phyloP scores from a whole-genome alignment of 2,113 vertebrate species.

The Jaculus jaculus region DNA sequence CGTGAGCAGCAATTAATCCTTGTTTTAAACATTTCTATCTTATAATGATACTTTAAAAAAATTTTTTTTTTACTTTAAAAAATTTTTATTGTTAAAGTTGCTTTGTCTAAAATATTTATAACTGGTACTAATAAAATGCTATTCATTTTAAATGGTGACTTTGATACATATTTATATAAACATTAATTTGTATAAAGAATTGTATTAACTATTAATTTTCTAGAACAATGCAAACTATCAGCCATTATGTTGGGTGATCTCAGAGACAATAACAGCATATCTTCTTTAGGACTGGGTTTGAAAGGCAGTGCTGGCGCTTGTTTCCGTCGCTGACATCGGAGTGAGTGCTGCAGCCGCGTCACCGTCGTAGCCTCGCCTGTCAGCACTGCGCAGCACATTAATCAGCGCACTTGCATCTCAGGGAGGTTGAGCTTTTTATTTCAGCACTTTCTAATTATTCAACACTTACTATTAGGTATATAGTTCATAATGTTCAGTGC shows the following conservation, averaged over 20 bases:
- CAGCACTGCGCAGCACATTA: constrained; percentile 87
- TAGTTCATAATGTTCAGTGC: too few species aligned
- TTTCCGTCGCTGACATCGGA: constrained; percentile 79
- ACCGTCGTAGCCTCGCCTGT: constrained; percentile 86
- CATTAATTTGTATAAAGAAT: not conserved
- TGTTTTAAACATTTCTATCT: not conserved
- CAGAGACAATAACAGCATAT: constrained; percentile 50
- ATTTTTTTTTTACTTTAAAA: too few species aligned
- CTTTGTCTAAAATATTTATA: constrained; percentile 24
- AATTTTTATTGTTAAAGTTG: not conserved
- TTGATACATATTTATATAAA: not conserved
- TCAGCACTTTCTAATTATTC: constrained; percentile 66
- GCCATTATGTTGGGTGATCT: constrained; percentile 43
- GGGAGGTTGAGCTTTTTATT: constrained; percentile 76
- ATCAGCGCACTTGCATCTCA: constrained; percentile 80
- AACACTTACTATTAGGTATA: constrained; percentile 62
- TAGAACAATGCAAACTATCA: constrained; percentile 1
- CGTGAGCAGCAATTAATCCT: not conserved
- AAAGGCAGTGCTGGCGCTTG: constrained; percentile 39
- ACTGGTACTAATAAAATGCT: constrained; percentile 5
- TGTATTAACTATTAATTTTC: not conserved
- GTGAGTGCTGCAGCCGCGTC: constrained; percentile 81
- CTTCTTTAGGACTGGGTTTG: constrained; percentile 52
- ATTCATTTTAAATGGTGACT: constrained; percentile 19
- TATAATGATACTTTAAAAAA: not conserved